These are phyloP conservation scores for Sander lucioperca DNA, from an alignment of 2,113 vertebrate species.

Conservation along the genomic window DNA sequence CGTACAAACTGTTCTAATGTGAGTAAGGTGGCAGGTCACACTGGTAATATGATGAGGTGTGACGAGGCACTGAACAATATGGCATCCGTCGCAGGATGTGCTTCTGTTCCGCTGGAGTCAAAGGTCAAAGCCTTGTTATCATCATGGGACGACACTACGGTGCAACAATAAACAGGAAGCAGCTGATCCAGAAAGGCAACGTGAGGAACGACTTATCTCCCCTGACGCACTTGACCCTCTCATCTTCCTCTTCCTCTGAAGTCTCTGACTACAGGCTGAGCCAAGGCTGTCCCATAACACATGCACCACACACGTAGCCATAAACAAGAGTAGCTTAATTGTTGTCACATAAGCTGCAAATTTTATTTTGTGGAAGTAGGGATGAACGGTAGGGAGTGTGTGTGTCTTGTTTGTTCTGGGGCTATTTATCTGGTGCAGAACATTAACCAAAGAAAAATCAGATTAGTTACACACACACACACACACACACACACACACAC, in stretches of 20 bases:
- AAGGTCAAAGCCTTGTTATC: constrained; percentile 66
- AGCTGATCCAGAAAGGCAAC: constrained; percentile 63
- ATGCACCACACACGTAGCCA: constrained; percentile 45
- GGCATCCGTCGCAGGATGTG: constrained; percentile 71
- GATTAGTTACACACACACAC: constrained; percentile 18
- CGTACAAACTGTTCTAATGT: constrained; percentile 19
- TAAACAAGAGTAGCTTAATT: constrained; percentile 29
- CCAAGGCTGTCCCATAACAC: constrained; percentile 44
- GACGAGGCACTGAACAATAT: constrained; percentile 49
- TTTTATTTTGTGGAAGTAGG: constrained; percentile 8
- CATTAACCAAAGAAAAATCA: constrained; percentile 15
- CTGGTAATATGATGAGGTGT: constrained; percentile 17
- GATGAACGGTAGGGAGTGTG: constrained; percentile 33
- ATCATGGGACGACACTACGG: constrained; percentile 54
- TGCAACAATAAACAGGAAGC: constrained; percentile 84
- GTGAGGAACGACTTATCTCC: constrained; percentile 60
- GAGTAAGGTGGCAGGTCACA: constrained; percentile 19
- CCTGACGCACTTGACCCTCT: constrained; percentile 68
- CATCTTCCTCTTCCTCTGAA: constrained; percentile 75
- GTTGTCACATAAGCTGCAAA: constrained; percentile 52
- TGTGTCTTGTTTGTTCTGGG: not conserved
- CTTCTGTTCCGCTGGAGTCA: constrained; percentile 64
- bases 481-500: constrained; percentile 1
- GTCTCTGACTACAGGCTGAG: constrained; percentile 26
- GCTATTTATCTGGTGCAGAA: constrained; percentile 13